Base-by-base conservation (phyloP, 2,113 vertebrate genomes). In the Ictalurus furcatus region DNA sequence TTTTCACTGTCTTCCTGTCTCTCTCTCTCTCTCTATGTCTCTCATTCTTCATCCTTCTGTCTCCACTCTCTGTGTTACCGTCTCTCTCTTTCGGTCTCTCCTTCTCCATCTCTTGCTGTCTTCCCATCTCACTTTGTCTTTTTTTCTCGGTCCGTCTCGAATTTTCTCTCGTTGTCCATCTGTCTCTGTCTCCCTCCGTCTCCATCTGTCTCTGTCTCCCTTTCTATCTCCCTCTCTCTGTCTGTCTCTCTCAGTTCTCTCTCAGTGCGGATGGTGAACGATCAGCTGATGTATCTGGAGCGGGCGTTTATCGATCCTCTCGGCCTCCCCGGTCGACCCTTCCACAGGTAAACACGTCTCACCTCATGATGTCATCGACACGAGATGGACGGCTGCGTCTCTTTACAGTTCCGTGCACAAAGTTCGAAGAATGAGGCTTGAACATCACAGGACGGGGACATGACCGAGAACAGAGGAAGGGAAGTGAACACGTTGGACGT, bases 211-310 rank as follows among this genome's bases (percentile, higher is more conserved):
- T 6, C 1, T 40, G 40, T 40, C 0, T 40, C 40, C 40, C 40
- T 40, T 40, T 40, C 40, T 40, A 40, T 40, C 37, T 40, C 37
- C 37, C 37, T 25, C 48, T 44, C 19, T 21, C n/a, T 85, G 30
- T 88, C 14, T 85, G 13, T 81, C 79, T 90, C 25, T 59, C 0
- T 90, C 88, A 96, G 96, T 90, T 89, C 92, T 82, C 86, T 97
- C 73, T 92, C 95, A 88, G 92, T 98, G 23, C 96, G 98, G 87
- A 94, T 96, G 85, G 92, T 96, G 78, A 99, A 99, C 0, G 98
- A 99, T 89, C 98, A 98, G 92, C 91, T 98, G 87, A 99, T 99
- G 97, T 95, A 98, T 89, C 84, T 97, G 78, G 98, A 99, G 92
- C 96, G 98, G 94, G 96, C 97, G 67, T 98, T 99, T 92, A 97